Evolutionary conservation across 2,888 invertebrate species (phyloP).

Genomic region (Oxyscelio sp.): DNA sequence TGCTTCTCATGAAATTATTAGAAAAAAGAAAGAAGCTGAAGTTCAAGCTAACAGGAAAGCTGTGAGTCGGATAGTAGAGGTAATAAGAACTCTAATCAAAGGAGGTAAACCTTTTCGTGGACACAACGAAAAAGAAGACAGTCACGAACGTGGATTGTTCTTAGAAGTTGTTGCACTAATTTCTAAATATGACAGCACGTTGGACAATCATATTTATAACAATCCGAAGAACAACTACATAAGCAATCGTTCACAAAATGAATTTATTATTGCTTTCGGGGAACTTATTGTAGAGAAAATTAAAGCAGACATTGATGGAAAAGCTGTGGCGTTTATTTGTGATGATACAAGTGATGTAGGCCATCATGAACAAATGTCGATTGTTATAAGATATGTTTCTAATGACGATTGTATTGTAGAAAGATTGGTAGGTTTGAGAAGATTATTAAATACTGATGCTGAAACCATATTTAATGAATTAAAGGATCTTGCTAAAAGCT

Average conservation of each 20-base stretch:
- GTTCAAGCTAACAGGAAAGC: conserved; percentile 18
- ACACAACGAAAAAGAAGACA: conserved; percentile 26
- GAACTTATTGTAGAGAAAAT: conserved; percentile 21
- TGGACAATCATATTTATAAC: conserved; percentile 6
- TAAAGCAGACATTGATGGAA: conserved; percentile 6
- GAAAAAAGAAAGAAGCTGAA: conserved; percentile 32
- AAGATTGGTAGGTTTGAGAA: conserved; percentile 23
- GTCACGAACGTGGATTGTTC: conserved; percentile 34
- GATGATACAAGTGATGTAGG: conserved; percentile 37
- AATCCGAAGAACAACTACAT: conserved; percentile 20
- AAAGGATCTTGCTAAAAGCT: neutral
- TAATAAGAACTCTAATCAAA: conserved; percentile 22
- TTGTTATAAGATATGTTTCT: conserved; percentile 38
- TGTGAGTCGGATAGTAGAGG: conserved; percentile 17
- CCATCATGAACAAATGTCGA: conserved; percentile 40
- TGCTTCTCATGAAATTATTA: conserved; percentile 17
- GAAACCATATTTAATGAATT: conserved; percentile 41
- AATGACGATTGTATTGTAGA: conserved; percentile 18
- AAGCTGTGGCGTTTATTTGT: conserved; percentile 23
- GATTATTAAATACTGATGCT: conserved; percentile 15
- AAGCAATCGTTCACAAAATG: conserved; percentile 30
- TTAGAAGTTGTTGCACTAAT: conserved; percentile 29
- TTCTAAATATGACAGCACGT: neutral
- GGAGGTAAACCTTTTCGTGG: conserved; percentile 45
- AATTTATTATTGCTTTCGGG: conserved; percentile 11